phyloP scores from a whole-genome alignment of 2,113 vertebrate genomes.

The Pyrgilauda ruficollis region DNA sequence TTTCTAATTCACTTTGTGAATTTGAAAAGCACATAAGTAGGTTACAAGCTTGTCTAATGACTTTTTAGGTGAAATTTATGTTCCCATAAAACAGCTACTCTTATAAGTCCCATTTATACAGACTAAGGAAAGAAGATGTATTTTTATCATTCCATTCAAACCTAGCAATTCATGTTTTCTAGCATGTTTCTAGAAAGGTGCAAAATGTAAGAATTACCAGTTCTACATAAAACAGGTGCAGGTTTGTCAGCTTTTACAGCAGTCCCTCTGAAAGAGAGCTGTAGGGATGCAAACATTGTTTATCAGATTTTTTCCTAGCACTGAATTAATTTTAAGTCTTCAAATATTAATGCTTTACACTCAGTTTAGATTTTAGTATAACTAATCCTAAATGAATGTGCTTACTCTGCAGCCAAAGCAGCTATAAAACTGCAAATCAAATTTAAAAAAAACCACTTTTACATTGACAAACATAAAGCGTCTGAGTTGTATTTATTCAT shows the following conservation, averaged over 20 bases:
- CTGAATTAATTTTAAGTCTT: neutral
- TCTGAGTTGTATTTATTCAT: rapidly evolving
- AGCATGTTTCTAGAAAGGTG: neutral
- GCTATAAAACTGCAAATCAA: neutral
- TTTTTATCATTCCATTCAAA: neutral
- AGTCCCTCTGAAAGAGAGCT: neutral
- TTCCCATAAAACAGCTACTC: neutral
- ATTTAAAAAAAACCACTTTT: neutral
- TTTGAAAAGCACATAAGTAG: neutral
- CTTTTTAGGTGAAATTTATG: neutral
- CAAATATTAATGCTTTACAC: neutral
- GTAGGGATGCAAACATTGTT: neutral
- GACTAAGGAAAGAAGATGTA: neutral
- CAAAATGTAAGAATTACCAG: neutral
- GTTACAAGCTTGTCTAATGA: neutral
- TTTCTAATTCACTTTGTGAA: neutral
- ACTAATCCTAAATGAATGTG: neutral
- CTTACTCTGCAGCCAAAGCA: neutral
- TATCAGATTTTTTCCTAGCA: neutral
- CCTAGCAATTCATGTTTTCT: neutral
- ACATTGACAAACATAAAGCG: rapidly evolving
- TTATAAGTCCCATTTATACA: neutral
- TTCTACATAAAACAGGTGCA: neutral
- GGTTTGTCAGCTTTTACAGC: neutral
- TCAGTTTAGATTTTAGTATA: neutral